Evolutionary conservation across 2,113 vertebrate species (phyloP), one percentile per base, ranked within the genome.

Genomic region (Ifrita kowaldi): DNA sequence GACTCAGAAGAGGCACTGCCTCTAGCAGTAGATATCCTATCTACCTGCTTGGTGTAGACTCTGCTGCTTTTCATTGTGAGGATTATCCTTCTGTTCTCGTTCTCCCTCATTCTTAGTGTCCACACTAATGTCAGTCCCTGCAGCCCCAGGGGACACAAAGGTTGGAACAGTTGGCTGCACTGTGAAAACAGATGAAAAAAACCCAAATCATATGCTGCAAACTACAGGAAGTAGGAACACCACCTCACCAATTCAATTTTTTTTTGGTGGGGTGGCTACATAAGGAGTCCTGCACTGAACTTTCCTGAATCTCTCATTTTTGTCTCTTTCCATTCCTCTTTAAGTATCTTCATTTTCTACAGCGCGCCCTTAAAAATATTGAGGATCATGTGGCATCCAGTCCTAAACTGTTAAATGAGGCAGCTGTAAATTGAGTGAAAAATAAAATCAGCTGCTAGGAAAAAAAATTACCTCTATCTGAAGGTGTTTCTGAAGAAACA

Each of bases 381-480:
- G 4, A 80, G 20, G 52, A 23, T 63, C 12, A 2, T 2, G 39
- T 33, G 41, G 16, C 20, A 63, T 11, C 70, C 42, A 73, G 16
- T 13, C 26, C 62, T 80, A 69, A 59, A 73, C 5, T 32, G 6
- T 57, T 63, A 62, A 44, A 74, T 16, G 13, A 85, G 55, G 67
- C 55, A 74, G 63, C 13, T 76, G 53, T 27, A 49, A 53, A 70
- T 2, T 14, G 55, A 91, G 35, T 75, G 88, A 93, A 89, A 95
- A 84, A 80, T 16, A 65, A 86, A 79, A 84, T 16, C 7, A 75
- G 10, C 16, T 53, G 37, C 32, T 83, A 7, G 41, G 62, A 63
- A 63, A 19, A 21, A 53, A 35, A 90, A 82, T 90, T 97, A 99
- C 99, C 99, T 98, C 94, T 98, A 7, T 97, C 98, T 82, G 98